Percentiles rank a stretch among this genome's conserved stretches.
phyloP scores from a whole-genome alignment of 2,797 vertebrate genomes.

The Acrossocheilus fasciatus region DNA sequence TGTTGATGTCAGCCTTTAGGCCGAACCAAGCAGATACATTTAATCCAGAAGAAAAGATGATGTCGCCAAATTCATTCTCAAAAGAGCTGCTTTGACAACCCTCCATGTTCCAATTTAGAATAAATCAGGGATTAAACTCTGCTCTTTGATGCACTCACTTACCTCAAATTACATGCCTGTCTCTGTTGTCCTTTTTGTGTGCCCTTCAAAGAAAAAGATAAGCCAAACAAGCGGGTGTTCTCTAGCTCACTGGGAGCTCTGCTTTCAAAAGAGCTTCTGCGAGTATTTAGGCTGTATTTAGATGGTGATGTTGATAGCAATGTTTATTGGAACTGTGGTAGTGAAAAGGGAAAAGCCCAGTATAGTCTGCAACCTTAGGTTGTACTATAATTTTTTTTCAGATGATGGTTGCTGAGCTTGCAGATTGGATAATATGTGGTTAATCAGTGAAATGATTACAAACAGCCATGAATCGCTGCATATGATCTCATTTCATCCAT shows the following conservation, averaged over 20 bases:
- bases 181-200: conserved; percentile 66
- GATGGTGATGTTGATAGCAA: conserved; percentile 44
- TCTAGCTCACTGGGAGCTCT: conserved; percentile 37
- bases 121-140: conserved; percentile 79
- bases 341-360: conserved; percentile 9
- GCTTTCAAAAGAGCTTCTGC: conserved; percentile 28
- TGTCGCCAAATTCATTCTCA: conserved; percentile 77
- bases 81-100: conserved; percentile 65
- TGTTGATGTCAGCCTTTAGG: conserved; percentile 14
- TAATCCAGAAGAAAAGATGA: conserved; percentile 50
- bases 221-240: conserved; percentile 28
- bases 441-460: conserved; percentile 41
- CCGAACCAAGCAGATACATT: conserved; percentile 19
- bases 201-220: conserved; percentile 47
- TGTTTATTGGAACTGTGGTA: conserved; percentile 13
- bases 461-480: neutral
- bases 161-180: conserved; percentile 76
- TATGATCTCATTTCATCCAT: conserved; percentile 4
- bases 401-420: neutral
- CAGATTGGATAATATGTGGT: conserved; percentile 1
- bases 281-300: conserved; percentile 59
- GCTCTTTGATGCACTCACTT: conserved; percentile 81
- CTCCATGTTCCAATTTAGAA: conserved; percentile 69
- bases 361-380: neutral
- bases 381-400: conserved; percentile 4